These are phyloP conservation scores for Leptura quadrifasciata DNA, from an alignment of 2,888 invertebrate species.

Conservation along the genomic window DNA sequence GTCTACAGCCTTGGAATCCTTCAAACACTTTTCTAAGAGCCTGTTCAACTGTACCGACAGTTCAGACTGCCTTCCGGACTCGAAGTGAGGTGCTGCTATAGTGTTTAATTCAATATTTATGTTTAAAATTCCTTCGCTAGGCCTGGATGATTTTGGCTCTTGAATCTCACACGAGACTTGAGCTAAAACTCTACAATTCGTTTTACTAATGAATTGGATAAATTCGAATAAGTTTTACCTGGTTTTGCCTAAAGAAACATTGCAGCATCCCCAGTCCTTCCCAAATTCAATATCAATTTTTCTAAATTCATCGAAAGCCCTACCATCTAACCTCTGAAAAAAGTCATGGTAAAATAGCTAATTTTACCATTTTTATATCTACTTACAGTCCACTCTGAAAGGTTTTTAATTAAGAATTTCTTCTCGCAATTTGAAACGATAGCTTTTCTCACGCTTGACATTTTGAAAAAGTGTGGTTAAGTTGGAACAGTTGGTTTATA, in stretches of 20 bases:
- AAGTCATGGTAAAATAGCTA: conserved; percentile 25
- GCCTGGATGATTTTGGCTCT: conserved; percentile 88
- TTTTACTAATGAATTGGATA: background rate
- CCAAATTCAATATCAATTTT: conserved; percentile 84
- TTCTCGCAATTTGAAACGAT: conserved; percentile 83
- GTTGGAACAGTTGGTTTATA: conserved; percentile 12
- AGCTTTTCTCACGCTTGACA: conserved; percentile 80
- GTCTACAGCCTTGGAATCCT: conserved; percentile 94
- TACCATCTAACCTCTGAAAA: conserved; percentile 84
- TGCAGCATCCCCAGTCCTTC: conserved; percentile 88
- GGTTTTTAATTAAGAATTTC: conserved; percentile 80
- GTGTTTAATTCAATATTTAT: conserved; percentile 92
- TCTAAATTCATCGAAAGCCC: conserved; percentile 84
- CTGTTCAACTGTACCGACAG: conserved; percentile 85
- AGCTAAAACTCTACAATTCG: conserved; percentile 82
- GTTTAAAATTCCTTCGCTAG: conserved; percentile 91
- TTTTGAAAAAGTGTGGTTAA: conserved; percentile 46
- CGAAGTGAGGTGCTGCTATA: conserved; percentile 91
- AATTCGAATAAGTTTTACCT: conserved; percentile 75
- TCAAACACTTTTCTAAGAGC: conserved; percentile 90
- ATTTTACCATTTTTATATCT: conserved; percentile 7
- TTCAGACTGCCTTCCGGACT: conserved; percentile 85
- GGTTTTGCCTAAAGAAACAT: conserved; percentile 87
- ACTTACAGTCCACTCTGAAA: conserved; percentile 80
- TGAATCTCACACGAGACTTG: conserved; percentile 93